Evolutionary conservation across 2,888 invertebrate species (phyloP).

Genomic region (Aquatica leii): DNA sequence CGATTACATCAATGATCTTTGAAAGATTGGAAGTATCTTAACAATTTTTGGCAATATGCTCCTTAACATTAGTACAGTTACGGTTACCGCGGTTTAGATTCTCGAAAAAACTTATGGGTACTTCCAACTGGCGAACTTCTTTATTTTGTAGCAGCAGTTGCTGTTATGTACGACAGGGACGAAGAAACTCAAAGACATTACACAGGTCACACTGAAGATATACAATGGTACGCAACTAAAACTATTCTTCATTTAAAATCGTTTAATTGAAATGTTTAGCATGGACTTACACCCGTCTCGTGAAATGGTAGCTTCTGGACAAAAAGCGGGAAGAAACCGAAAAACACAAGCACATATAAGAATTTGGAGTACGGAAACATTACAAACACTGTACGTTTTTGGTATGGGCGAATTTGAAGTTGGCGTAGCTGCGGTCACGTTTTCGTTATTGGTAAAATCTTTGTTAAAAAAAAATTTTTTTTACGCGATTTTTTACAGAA

Average conservation of each 20-base stretch:
- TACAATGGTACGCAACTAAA: slow-evolving; percentile 74
- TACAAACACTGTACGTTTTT: slow-evolving; percentile 88
- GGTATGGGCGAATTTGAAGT: slow-evolving; percentile 91
- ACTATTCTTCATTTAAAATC: slow-evolving; percentile 2
- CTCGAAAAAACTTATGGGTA: slow-evolving; percentile 89
- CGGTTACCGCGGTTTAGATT: slow-evolving; percentile 92
- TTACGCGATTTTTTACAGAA: slow-evolving; percentile 72
- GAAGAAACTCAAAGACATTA: slow-evolving; percentile 91
- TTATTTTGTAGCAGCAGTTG: slow-evolving; percentile 93
- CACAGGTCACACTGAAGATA: slow-evolving; percentile 90
- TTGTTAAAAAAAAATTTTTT: too few species aligned
- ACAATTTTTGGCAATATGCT: too few species aligned
- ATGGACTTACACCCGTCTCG: slow-evolving; percentile 90
- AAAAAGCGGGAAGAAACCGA: slow-evolving; percentile 82
- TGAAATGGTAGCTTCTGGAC: slow-evolving; percentile 89
- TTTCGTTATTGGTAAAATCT: slow-evolving; percentile 75
- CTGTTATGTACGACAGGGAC: slow-evolving; percentile 85
- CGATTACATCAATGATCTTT: too few species aligned
- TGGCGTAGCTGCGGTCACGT: slow-evolving; percentile 87
- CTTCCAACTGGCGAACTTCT: slow-evolving; percentile 92
- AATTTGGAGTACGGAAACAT: slow-evolving; percentile 90
- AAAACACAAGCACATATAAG: slow-evolving; percentile 89
- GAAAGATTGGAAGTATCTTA: too few species aligned
- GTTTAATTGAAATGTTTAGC: slow-evolving; percentile 63
- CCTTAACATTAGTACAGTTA: slow-evolving; percentile 68